Conservation (phyloP, 2,113 vertebrate species). For the Xyrauchen texanus region DNA sequence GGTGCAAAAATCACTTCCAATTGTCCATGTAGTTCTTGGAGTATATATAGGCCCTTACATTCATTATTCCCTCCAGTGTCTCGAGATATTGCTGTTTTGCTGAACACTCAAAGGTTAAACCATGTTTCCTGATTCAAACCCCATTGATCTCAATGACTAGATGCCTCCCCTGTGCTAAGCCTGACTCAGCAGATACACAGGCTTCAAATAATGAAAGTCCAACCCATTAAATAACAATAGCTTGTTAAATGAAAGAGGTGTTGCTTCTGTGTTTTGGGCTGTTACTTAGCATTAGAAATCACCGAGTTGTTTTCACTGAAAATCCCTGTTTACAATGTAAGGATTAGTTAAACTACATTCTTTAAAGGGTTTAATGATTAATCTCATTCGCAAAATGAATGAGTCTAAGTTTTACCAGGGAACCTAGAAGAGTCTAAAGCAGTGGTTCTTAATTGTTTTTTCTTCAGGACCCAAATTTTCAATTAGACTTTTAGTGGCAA, state of each 20-base stretch:
- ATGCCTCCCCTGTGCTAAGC: constrained; percentile 5
- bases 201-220: constrained; percentile 7
- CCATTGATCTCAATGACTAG: constrained; percentile 25
- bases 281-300: constrained; percentile 25
- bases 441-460: too few species aligned
- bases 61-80: too few species aligned
- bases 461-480: too few species aligned
- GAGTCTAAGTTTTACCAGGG: neutral
- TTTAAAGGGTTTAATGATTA: constrained; percentile 20
- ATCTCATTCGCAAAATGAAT: neutral
- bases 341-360: constrained; percentile 14
- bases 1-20: too few species aligned
- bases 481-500: too few species aligned
- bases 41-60: too few species aligned
- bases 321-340: constrained; percentile 25
- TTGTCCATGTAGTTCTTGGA: too few species aligned
- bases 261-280: constrained; percentile 20
- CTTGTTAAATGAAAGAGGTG: constrained; percentile 12
- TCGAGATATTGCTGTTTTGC: neutral
- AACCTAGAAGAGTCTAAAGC: too few species aligned
- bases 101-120: constrained; percentile 34
- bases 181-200: constrained; percentile 32
- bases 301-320: constrained; percentile 8
- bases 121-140: constrained; percentile 25
- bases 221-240: constrained; percentile 29